Base-by-base conservation (phyloP, 2,888 invertebrate genomes). In the Elegia similella region DNA sequence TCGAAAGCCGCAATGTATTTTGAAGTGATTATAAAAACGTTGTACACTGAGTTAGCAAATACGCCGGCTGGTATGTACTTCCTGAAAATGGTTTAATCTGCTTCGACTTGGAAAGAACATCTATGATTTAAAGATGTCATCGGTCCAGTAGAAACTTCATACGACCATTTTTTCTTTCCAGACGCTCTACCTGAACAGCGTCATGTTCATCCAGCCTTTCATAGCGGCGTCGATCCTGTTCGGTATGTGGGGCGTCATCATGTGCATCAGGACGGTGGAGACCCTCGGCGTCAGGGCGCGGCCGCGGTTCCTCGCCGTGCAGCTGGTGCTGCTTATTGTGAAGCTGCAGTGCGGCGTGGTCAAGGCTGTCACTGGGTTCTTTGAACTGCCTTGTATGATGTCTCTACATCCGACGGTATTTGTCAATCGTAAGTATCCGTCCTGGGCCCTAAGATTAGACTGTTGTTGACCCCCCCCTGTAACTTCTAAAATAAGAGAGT, bases 181-280 rank as follows among this genome's bases (percentile, higher is more conserved):
- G 94, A 88, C 88, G 67, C 71, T 94, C 55, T 94, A 93, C 71
- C 81, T 90, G 66, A 84, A 92, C 8, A 92, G 92, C 70, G 93
- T 94, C 73, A 77, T 93, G 68, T 95, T 93, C 76, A 82, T 95
- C 57, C 95, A 95, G 78, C 94, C 95, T 0, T 79, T 95, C 46
- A 88, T 94, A 42, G 90, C 93, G 2, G 80, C 88, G 1, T 95
- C 95, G 6, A 95, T 95, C 60, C 80, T 95, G 7, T 82, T 93
- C 29, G 95, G 94, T 12, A 88, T 95, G 48, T 95, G 95, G 93
- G 94, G 94, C 0, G 91, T 95, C 72, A 92, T 93, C 42, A 94
- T 95, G 93, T 89, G 93, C 5, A 92, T 94, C 17, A 90, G 92
- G 0, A 80, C 80, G 0, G 81, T 80, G 0, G 80, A 77, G 59